phyloP scores from a whole-genome alignment of 2,888 invertebrate genomes.

The Elegia similella region DNA sequence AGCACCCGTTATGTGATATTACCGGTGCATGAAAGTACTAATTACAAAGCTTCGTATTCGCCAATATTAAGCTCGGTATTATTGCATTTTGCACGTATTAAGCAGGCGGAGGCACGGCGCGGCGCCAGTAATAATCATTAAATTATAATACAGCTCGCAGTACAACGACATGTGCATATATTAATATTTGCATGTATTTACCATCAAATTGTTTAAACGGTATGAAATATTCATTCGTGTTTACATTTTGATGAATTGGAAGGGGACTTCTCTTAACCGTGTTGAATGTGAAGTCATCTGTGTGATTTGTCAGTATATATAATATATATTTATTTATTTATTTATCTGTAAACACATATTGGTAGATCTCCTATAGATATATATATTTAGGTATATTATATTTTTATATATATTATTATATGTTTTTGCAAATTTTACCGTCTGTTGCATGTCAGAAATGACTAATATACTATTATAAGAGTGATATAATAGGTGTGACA shows the following conservation, averaged over 20 bases:
- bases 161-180: constrained; percentile 8
- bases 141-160: neutral
- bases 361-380: too few species aligned
- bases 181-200: constrained; percentile 8
- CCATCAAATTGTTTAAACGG: constrained; percentile 8
- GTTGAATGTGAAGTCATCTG: neutral
- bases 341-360: too few species aligned
- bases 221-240: constrained; percentile 13
- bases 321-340: too few species aligned
- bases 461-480: too few species aligned
- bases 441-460: too few species aligned
- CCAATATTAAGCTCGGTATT: constrained; percentile 6
- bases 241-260: constrained; percentile 10
- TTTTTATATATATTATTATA: too few species aligned
- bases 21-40: constrained; percentile 23
- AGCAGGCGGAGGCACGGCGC: constrained; percentile 8
- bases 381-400: too few species aligned
- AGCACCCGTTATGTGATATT: constrained; percentile 30
- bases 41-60: constrained; percentile 2
- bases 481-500: too few species aligned
- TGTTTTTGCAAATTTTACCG: too few species aligned
- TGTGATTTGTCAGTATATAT: too few species aligned
- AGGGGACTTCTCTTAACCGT: neutral
- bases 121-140: constrained; percentile 8
- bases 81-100: constrained; percentile 9